Percentiles rank a stretch among this genome's conserved stretches.
phyloP scores from a whole-genome alignment of 2,797 vertebrate genomes.

The Psittacula echo region DNA sequence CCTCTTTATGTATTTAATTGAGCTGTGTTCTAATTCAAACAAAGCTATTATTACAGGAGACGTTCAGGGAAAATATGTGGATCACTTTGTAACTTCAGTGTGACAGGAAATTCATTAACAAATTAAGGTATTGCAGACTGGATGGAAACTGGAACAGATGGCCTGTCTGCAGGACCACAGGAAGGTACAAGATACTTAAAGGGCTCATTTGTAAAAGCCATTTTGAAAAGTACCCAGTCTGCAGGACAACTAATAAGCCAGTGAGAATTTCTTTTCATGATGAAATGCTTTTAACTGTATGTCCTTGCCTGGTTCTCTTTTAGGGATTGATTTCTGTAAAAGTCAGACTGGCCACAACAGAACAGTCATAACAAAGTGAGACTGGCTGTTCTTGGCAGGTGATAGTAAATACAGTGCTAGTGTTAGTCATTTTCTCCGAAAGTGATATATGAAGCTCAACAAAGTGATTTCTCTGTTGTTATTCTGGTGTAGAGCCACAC shows the following conservation, averaged over 20 bases:
- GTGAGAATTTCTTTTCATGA: background rate
- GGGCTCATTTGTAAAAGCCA: slow-evolving; percentile 27
- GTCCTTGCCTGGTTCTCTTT: slow-evolving; percentile 43
- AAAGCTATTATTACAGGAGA: background rate
- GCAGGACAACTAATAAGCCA: background rate
- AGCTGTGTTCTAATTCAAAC: background rate
- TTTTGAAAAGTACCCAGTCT: background rate
- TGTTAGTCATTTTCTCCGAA: slow-evolving; percentile 40
- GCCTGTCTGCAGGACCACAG: slow-evolving; percentile 6
- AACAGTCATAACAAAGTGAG: slow-evolving; percentile 59
- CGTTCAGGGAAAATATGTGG: background rate
- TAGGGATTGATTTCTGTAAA: slow-evolving; percentile 19
- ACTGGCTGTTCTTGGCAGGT: slow-evolving; percentile 11
- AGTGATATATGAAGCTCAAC: background rate
- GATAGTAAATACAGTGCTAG: background rate
- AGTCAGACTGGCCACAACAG: slow-evolving; percentile 62
- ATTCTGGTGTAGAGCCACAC: background rate
- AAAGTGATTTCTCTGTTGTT: background rate
- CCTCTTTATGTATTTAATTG: background rate
- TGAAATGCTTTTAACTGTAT: slow-evolving; percentile 2
- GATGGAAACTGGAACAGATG: slow-evolving; percentile 10
- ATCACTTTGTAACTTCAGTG: background rate
- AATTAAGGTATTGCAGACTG: background rate
- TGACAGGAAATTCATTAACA: background rate
- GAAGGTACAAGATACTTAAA: slow-evolving; percentile 7